Percentiles rank a stretch among this genome's conserved stretches.
phyloP scores from a whole-genome alignment of 2,797 vertebrate species.

The Dermochelys coriacea region DNA sequence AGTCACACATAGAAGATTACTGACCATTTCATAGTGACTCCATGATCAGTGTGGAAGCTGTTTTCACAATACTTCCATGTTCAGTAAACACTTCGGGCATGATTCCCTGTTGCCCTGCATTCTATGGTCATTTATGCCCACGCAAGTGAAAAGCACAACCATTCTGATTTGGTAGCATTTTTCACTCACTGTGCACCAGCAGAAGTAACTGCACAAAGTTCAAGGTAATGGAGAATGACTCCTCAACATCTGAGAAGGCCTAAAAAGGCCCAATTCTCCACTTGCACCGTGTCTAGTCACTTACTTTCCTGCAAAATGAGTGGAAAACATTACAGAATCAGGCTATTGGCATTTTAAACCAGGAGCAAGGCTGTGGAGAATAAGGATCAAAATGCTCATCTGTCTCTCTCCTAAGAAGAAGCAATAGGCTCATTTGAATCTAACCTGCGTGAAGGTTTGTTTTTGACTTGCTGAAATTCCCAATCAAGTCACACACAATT shows the following conservation, averaged over 20 bases:
- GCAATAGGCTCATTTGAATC: background rate
- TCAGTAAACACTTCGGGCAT: conserved; percentile 3
- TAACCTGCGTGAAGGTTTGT: background rate
- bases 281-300: background rate
- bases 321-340: background rate
- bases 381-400: background rate
- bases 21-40: background rate
- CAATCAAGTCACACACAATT: background rate
- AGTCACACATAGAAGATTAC: background rate
- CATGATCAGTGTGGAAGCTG: background rate
- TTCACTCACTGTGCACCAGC: background rate
- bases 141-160: background rate
- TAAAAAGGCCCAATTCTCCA: background rate
- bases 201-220: background rate
- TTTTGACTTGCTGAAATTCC: too few relatives aligned
- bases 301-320: background rate
- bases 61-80: background rate
- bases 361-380: background rate
- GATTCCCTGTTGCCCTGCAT: background rate
- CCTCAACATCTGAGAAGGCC: background rate
- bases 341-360: background rate
- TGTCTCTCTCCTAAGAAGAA: background rate
- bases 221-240: background rate
- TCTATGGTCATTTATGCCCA: background rate
- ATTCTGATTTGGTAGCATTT: background rate